Conservation (phyloP, 2,797 vertebrate species). For the Phoxinus dragarum region DNA sequence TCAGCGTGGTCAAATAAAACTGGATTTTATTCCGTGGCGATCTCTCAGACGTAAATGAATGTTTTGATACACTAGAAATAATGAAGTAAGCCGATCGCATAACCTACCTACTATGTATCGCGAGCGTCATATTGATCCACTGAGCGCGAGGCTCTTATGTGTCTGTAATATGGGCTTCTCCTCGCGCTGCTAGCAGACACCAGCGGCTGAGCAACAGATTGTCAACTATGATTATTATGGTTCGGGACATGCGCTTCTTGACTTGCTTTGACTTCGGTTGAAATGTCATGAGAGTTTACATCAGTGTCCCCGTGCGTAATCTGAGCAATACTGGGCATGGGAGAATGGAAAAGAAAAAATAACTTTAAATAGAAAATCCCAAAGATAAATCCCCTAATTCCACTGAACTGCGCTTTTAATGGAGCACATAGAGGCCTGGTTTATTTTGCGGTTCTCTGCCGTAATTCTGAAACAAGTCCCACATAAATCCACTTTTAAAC, state of each 20-base stretch:
- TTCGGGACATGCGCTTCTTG: conserved; percentile 58
- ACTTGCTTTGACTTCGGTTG: conserved; percentile 55
- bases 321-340: conserved; percentile 23
- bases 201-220: conserved; percentile 63
- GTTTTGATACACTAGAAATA: neutral
- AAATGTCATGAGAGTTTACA: conserved; percentile 51
- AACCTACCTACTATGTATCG: conserved; percentile 64
- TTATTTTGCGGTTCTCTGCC: conserved; percentile 68
- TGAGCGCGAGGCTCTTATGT: conserved; percentile 64
- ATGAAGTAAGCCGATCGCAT: conserved; percentile 16
- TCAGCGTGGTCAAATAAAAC: neutral
- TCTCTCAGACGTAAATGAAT: neutral
- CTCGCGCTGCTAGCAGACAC: conserved; percentile 73
- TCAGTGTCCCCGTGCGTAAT: conserved; percentile 36
- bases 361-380: conserved; percentile 55
- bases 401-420: conserved; percentile 54
- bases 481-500: conserved; percentile 76
- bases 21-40: neutral
- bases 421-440: conserved; percentile 59
- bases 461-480: conserved; percentile 74
- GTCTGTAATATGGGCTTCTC: conserved; percentile 71
- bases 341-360: conserved; percentile 32
- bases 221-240: conserved; percentile 65
- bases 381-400: conserved; percentile 57
- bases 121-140: conserved; percentile 58